Evolutionary conservation across 1,140 invertebrate genomes (phyloP).

Genomic region (Homarus americanus): DNA sequence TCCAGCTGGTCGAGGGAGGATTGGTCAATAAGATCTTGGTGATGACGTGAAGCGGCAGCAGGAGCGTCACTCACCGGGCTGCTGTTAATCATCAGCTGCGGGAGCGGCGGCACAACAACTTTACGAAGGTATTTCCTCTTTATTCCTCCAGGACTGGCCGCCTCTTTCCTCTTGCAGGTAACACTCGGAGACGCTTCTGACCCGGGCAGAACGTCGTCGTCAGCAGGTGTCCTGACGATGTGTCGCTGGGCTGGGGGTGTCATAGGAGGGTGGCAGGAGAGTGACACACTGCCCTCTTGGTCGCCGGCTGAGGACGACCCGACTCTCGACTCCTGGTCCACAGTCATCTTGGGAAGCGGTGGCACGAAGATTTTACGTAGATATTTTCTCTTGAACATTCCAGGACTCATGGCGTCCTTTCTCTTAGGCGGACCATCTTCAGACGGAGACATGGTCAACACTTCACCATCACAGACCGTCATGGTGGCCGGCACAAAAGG

Average conservation of each 20-base stretch:
- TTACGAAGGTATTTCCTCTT: constrained; percentile 30
- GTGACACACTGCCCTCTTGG: too few relatives aligned
- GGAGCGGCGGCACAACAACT: not conserved
- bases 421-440: not conserved
- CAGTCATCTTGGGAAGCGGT: not conserved
- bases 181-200: not conserved
- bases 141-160: not conserved
- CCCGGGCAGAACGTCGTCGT: too few relatives aligned
- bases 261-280: too few relatives aligned
- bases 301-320: too few relatives aligned
- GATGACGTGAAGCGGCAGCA: too few relatives aligned
- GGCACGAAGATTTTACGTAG: not conserved
- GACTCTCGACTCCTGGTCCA: not conserved
- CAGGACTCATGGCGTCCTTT: constrained; percentile 34
- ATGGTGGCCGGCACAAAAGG: not conserved
- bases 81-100: too few relatives aligned
- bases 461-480: not conserved
- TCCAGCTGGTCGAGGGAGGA: too few relatives aligned
- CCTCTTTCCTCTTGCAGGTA: constrained; percentile 30
- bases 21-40: too few relatives aligned
- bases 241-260: too few relatives aligned
- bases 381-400: constrained; percentile 20
- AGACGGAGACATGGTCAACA: not conserved
- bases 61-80: not conserved
- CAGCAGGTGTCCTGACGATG: too few relatives aligned